Conservation (phyloP, 2,888 invertebrate species). For the Drosophila yooni region DNA sequence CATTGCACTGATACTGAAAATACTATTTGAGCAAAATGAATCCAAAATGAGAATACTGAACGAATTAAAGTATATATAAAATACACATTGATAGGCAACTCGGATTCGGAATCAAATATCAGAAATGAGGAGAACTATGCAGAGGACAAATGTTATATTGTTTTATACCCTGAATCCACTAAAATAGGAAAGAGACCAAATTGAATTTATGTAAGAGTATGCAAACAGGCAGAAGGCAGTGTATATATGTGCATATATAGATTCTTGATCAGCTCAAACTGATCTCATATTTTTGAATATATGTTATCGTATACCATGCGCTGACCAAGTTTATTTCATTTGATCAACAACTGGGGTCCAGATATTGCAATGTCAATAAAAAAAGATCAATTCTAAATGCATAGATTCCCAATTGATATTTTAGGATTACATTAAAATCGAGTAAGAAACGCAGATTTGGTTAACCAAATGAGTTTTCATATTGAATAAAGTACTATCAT, state of each 20-base stretch:
- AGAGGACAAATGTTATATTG: not conserved
- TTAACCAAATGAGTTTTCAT: not conserved
- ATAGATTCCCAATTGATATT: not conserved
- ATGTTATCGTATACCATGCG: not conserved
- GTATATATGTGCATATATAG: not conserved
- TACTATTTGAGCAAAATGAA: not conserved
- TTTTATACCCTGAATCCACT: not conserved
- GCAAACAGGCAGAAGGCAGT: not conserved
- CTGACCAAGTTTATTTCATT: not conserved
- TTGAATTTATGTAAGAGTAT: not conserved
- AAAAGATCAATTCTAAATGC: not conserved
- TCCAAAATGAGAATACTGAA: not conserved
- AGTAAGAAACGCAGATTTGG: not conserved
- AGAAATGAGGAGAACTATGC: not conserved
- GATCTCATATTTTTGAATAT: not conserved
- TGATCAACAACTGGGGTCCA: no score
- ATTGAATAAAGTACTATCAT: not conserved
- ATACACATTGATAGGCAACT: not conserved
- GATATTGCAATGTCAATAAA: no score
- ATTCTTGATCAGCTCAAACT: not conserved
- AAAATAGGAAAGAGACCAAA: not conserved
- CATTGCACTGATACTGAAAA: not conserved
- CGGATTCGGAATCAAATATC: not conserved
- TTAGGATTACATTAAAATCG: not conserved
- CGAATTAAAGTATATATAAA: not conserved